Evolutionary conservation across 1,140 invertebrate species (phyloP).

Genomic region (Drosophila carrolli): DNA sequence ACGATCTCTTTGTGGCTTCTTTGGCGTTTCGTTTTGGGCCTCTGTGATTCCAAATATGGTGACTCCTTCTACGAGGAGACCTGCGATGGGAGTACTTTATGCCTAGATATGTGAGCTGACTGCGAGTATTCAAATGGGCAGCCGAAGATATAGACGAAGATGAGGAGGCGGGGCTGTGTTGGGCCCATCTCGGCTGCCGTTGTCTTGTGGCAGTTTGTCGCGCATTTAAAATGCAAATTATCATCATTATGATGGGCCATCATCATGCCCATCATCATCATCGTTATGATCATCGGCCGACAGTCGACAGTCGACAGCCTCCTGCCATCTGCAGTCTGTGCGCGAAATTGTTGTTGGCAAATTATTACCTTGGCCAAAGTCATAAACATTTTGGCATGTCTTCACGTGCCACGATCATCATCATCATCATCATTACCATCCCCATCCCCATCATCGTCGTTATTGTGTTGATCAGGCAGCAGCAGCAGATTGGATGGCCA

Average conservation of each 20-base stretch:
- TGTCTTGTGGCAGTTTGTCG: slow-evolving; percentile 68
- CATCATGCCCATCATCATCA: slow-evolving; percentile 49
- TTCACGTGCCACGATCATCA: slow-evolving; percentile 72
- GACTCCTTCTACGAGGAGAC: slow-evolving; percentile 47
- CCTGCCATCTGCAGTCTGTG: slow-evolving; percentile 28
- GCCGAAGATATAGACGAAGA: slow-evolving; percentile 14
- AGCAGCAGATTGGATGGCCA: background rate
- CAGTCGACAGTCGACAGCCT: slow-evolving; percentile 53
- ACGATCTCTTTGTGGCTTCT: slow-evolving; percentile 57
- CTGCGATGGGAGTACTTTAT: slow-evolving; percentile 65
- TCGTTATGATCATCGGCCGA: slow-evolving; percentile 36
- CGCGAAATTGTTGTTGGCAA: slow-evolving; percentile 69
- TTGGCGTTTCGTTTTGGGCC: slow-evolving; percentile 21
- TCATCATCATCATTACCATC: slow-evolving; percentile 26
- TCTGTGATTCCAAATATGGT: slow-evolving; percentile 65
- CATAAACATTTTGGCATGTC: slow-evolving; percentile 80
- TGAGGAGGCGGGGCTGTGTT: background rate
- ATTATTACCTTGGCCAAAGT: slow-evolving; percentile 76
- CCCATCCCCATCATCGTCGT: slow-evolving; percentile 28
- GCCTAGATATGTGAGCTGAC: slow-evolving; percentile 55
- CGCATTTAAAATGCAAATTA: slow-evolving; percentile 83
- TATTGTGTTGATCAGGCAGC: slow-evolving; percentile 11
- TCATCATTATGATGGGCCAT: slow-evolving; percentile 78
- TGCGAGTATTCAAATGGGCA: slow-evolving; percentile 68
- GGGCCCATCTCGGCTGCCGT: slow-evolving; percentile 1